Conservation (phyloP, 2,888 invertebrate genomes). For the Smittia sp. region DNA sequence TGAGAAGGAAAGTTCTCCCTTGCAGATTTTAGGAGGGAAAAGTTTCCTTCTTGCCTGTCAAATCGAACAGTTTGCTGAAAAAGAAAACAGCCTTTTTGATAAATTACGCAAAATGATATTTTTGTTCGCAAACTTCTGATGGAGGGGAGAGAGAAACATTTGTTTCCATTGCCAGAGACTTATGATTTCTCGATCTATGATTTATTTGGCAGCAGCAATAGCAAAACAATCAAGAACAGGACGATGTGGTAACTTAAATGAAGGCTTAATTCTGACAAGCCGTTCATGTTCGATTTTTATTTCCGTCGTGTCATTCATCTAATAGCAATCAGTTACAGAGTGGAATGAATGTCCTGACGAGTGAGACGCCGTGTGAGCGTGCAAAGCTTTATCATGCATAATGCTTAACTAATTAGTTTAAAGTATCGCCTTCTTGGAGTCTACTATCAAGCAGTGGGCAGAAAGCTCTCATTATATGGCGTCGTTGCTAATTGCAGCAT, state of each 20-base stretch:
- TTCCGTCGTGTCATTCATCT: background rate
- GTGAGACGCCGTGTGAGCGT: background rate
- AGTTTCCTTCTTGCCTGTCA: constrained; percentile 3
- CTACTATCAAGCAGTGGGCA: background rate
- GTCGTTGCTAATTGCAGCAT: constrained; percentile 20
- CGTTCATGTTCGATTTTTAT: constrained; percentile 5
- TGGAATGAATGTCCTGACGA: background rate
- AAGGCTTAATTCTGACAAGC: constrained; percentile 20
- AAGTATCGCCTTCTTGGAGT: background rate
- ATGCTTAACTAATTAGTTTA: constrained; percentile 34
- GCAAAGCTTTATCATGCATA: background rate
- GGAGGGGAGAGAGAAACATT: background rate
- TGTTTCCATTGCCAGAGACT: background rate
- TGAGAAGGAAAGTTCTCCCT: too few relatives aligned
- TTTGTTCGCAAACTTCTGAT: background rate
- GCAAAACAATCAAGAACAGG: background rate
- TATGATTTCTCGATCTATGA: constrained; percentile 12
- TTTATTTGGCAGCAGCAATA: background rate
- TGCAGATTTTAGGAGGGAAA: too few relatives aligned
- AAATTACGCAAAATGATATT: constrained; percentile 23
- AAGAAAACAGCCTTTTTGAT: background rate
- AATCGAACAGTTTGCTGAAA: background rate
- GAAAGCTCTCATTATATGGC: constrained; percentile 1
- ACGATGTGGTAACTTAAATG: constrained; percentile 9
- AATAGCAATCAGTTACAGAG: background rate